phyloP scores from a whole-genome alignment of 1,140 invertebrate genomes.

The Rhynchophorus ferrugineus region DNA sequence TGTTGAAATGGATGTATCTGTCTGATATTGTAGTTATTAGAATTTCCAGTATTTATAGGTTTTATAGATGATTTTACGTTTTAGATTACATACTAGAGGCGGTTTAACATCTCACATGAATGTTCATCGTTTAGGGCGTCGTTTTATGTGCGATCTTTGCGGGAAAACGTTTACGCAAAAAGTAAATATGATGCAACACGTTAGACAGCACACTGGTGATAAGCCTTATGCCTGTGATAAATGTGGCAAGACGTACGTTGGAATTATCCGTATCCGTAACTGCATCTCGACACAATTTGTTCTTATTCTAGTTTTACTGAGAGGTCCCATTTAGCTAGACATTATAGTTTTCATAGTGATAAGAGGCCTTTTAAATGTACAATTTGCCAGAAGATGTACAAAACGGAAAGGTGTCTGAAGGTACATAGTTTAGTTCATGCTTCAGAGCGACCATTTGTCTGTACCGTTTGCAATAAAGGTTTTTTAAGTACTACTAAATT shows the following conservation, averaged over 20 bases:
- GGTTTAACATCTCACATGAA: slow-evolving; percentile 44
- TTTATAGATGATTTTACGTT: not conserved
- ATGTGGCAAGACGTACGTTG: slow-evolving; percentile 48
- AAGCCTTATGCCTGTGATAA: slow-evolving; percentile 61
- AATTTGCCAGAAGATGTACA: slow-evolving; percentile 36
- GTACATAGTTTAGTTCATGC: slow-evolving; percentile 57
- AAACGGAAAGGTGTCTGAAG: slow-evolving; percentile 35
- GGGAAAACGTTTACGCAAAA: slow-evolving; percentile 28
- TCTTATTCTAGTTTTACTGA: slow-evolving; percentile 41
- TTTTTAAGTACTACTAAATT: slow-evolving; percentile 56
- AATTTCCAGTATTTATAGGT: too few species aligned
- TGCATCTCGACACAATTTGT: too few species aligned
- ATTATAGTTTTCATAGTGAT: slow-evolving; percentile 46
- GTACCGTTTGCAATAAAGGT: slow-evolving; percentile 46
- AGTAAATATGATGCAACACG: slow-evolving; percentile 42
- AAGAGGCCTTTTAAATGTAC: slow-evolving; percentile 37
- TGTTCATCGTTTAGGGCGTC: slow-evolving; percentile 20
- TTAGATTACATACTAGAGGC: slow-evolving; percentile 44
- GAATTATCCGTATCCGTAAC: too few species aligned
- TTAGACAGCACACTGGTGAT: slow-evolving; percentile 61
- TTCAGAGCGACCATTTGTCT: slow-evolving; percentile 43
- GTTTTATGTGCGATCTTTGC: slow-evolving; percentile 30
- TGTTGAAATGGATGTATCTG: too few species aligned
- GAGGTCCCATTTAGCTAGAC: slow-evolving; percentile 43
- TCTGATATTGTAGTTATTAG: too few species aligned